A percentile compares a stretch with the other conserved stretches of the same genome.
These are phyloP conservation scores for Brachyistius frenatus DNA, from an alignment of 2,113 vertebrate species.

Conservation along the genomic window DNA sequence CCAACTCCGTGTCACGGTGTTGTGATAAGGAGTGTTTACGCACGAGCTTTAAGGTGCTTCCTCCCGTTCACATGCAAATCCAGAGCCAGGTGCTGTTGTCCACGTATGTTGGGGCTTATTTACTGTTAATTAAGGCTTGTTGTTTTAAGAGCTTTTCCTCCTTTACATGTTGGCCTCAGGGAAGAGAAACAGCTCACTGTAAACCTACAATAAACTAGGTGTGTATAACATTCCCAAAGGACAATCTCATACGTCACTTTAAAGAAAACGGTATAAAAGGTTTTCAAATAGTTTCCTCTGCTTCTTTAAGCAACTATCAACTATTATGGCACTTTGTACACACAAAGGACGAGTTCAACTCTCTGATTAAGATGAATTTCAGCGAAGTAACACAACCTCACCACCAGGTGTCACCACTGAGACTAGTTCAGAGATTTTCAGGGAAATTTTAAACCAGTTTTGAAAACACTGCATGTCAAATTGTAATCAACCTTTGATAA, in stretches of 20 bases:
- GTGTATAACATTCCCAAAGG: background rate
- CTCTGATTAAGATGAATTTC: too few species aligned
- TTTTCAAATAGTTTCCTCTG: too few species aligned
- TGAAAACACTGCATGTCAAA: background rate
- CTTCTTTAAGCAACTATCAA: too few species aligned
- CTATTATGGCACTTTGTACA: too few species aligned
- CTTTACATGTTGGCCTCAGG: slow-evolving; percentile 32
- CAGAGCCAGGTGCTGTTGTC: slow-evolving; percentile 5
- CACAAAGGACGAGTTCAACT: too few species aligned
- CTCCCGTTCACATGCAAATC: slow-evolving; percentile 57
- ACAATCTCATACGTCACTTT: background rate
- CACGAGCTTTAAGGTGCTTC: slow-evolving; percentile 15
- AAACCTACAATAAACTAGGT: slow-evolving; percentile 8
- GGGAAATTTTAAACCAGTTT: background rate
- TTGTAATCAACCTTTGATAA: too few species aligned
- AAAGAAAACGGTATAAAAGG: too few species aligned
- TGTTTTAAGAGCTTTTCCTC: background rate
- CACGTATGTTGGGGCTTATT: slow-evolving; percentile 35
- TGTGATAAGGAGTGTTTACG: slow-evolving; percentile 57
- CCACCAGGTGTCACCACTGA: slow-evolving; percentile 37
- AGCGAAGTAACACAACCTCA: background rate
- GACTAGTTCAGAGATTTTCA: background rate
- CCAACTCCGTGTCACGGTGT: slow-evolving; percentile 11
- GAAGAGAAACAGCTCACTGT: background rate
- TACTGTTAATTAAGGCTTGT: slow-evolving; percentile 41